Evolutionary conservation across 2,888 invertebrate genomes (phyloP), one percentile per base, ranked within the genome.

Genomic region (Leucozona laternaria): DNA sequence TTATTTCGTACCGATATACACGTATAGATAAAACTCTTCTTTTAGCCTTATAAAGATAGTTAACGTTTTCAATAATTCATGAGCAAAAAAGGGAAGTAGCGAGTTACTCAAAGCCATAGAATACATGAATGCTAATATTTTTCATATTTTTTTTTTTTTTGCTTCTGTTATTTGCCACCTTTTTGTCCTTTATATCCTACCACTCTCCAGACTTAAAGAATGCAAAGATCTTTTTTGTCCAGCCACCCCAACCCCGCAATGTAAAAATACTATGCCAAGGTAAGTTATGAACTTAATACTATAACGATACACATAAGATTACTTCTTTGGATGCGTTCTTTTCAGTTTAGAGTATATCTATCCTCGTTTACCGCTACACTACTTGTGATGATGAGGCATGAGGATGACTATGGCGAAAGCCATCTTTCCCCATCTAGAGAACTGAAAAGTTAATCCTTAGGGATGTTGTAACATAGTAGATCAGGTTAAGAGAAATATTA

Each of bases 41-140:
- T n/a, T 53, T 53, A 76, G 45, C 28, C 45, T 22, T 60, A 22
- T 58, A 77, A 72, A 22, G 79, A 80, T 85, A 73, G 86, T 76
- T 71, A 79, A 75, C 75, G 78, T 82, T 70, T 86, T 86, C 64
- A 86, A 86, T 86, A 79, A 86, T 86, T 86, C 86, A 86, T 86
- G 81, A 86, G 81, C 11, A 45, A 17, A 48, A 11, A 48, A 20
- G 31, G 11, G 48, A 25, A 45, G 45, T 25, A 55, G 50, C 34
- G 48, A 73, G 85, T 57, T 57, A 86, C 86, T 79, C 79, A 81
- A 82, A 75, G 79, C 86, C 79, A 50, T 86, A 25, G 86, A 82
- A 86, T 86, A 82, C 66, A 86, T 86, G 86, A 86, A 86, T 86
- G 70, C 45, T 86, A 82, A 86, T 86, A 75, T 75, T 58, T 82